A percentile compares a stretch with the other conserved stretches of the same genome.
Conservation (phyloP, 2,113 vertebrate genomes). For the Podilymbus podiceps region DNA sequence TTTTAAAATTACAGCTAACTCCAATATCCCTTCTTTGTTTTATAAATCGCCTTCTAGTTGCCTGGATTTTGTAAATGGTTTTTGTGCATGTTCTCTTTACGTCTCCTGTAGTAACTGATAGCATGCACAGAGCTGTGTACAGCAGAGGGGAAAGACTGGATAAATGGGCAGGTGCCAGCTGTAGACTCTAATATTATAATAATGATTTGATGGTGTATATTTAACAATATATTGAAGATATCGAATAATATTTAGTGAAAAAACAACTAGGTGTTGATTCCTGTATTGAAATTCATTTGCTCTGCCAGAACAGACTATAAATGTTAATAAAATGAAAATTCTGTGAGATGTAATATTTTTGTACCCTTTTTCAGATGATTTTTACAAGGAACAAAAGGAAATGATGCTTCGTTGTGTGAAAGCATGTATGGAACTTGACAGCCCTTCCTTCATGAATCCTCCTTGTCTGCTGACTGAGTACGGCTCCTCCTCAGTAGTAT, state of each 20-base stretch:
- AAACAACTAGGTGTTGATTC: not conserved
- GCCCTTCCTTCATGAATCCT: slow-evolving; percentile 43
- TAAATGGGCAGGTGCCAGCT: not conserved
- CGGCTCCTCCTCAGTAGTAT: not conserved
- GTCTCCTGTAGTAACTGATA: not conserved
- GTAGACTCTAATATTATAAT: not conserved
- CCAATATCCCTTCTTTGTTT: not conserved
- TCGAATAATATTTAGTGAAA: not conserved
- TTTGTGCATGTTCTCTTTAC: not conserved
- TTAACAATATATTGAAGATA: not conserved
- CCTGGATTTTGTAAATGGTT: not conserved
- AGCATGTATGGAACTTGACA: slow-evolving; percentile 83
- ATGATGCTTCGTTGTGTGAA: slow-evolving; percentile 73
- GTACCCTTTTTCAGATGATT: slow-evolving; percentile 27
- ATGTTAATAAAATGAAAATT: not conserved
- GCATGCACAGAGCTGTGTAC: not conserved
- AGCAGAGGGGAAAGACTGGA: not conserved
- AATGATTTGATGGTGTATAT: not conserved
- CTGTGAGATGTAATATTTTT: not conserved
- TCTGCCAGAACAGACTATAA: not conserved
- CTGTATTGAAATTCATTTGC: not conserved
- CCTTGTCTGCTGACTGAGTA: not conserved
- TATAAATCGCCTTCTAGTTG: not conserved
- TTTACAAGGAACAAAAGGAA: not conserved
- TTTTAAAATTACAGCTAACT: not conserved